Conservation (phyloP, 2,888 invertebrate genomes). For the Campoplex nolae region DNA sequence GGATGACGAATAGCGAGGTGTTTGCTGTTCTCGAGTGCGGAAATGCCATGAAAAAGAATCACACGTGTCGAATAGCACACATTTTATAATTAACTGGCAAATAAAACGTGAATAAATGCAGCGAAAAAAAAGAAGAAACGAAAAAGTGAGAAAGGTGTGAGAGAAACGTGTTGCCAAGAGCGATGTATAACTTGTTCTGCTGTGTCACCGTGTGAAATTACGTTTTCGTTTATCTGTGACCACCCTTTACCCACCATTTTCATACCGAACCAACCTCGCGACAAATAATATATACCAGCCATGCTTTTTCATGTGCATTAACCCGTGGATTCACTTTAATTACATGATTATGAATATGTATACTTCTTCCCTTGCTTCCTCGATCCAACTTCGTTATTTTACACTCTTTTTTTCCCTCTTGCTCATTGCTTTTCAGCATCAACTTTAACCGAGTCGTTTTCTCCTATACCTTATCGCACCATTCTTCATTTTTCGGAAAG, state of each 20-base stretch:
- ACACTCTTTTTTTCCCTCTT: slow-evolving; percentile 39
- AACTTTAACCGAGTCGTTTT: slow-evolving; percentile 10
- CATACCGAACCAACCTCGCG: slow-evolving; percentile 20
- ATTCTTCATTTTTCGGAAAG: not conserved
- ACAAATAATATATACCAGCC: slow-evolving; percentile 60
- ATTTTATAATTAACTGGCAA: slow-evolving; percentile 70
- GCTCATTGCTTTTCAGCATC: not conserved
- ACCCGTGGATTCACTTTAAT: slow-evolving; percentile 68
- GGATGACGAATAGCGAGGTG: slow-evolving; percentile 27
- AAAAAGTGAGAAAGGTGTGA: not conserved
- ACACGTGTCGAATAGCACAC: slow-evolving; percentile 65
- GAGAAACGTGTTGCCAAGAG: slow-evolving; percentile 36
- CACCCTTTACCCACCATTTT: slow-evolving; percentile 6
- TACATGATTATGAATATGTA: slow-evolving; percentile 70
- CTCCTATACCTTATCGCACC: not conserved
- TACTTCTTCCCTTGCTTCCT: slow-evolving; percentile 42
- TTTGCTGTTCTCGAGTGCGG: not conserved
- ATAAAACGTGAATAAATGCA: slow-evolving; percentile 51
- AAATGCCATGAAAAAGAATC: slow-evolving; percentile 62
- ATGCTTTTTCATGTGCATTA: slow-evolving; percentile 65
- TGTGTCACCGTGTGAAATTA: slow-evolving; percentile 58
- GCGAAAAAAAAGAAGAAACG: slow-evolving; percentile 11
- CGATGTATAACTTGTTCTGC: slow-evolving; percentile 20
- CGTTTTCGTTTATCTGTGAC: slow-evolving; percentile 63
- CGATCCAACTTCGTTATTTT: slow-evolving; percentile 61